phyloP scores from a whole-genome alignment of 2,888 invertebrate species.

The Drosophila subquinaria region DNA sequence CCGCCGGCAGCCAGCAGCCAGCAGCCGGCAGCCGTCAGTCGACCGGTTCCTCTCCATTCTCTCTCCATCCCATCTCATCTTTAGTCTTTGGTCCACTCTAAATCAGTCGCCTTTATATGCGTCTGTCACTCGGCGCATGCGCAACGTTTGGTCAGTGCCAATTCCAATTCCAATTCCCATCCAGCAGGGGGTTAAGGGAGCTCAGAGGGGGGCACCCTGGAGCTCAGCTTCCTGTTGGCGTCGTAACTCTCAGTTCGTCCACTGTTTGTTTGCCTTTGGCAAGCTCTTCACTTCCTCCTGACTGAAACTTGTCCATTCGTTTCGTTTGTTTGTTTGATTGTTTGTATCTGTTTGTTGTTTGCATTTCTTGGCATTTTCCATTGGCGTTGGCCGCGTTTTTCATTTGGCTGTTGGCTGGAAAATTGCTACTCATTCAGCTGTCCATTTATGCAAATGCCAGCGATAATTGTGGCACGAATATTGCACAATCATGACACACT shows the following conservation, averaged over 20 bases:
- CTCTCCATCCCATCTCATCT: neutral
- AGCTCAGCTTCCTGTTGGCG: conserved; percentile 66
- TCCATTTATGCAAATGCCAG: conserved; percentile 68
- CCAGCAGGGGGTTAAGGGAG: neutral
- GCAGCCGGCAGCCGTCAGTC: conserved; percentile 54
- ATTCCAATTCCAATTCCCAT: conserved; percentile 26
- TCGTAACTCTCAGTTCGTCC: conserved; percentile 26
- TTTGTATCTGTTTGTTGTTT: conserved; percentile 14
- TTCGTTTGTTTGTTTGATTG: conserved; percentile 19
- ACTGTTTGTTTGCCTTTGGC: conserved; percentile 35
- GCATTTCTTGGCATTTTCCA: conserved; percentile 35
- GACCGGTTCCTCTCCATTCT: conserved; percentile 50
- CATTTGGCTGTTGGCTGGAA: conserved; percentile 50
- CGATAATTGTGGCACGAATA: conserved; percentile 75
- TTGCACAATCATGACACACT: conserved; percentile 73
- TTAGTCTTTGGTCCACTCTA: conserved; percentile 35
- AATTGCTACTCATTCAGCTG: conserved; percentile 69
- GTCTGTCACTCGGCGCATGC: conserved; percentile 67
- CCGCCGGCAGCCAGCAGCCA: conserved; percentile 64
- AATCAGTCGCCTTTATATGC: conserved; percentile 46
- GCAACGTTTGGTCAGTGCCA: conserved; percentile 54
- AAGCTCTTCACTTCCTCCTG: conserved; percentile 35
- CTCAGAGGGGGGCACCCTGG: conserved; percentile 23
- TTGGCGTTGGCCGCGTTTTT: conserved; percentile 21
- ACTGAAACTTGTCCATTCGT: conserved; percentile 16